Evolutionary conservation across 1,140 invertebrate genomes (phyloP).

Genomic region (Sogatella furcifera): DNA sequence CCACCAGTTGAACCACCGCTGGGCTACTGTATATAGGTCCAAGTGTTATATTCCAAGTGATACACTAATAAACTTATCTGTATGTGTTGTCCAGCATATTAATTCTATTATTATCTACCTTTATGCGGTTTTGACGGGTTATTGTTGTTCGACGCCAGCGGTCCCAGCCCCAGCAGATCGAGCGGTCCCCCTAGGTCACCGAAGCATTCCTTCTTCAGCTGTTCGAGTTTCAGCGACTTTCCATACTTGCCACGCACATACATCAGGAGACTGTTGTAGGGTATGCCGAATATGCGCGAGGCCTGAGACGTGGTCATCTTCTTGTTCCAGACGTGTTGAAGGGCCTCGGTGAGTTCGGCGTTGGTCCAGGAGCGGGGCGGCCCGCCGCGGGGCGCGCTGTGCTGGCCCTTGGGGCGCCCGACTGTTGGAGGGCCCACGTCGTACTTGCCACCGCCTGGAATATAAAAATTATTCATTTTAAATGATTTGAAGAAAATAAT

Average conservation of each 20-base stretch:
- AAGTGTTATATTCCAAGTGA: too few species aligned
- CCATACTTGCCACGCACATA: slow-evolving; percentile 88
- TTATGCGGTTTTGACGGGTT: slow-evolving; percentile 40
- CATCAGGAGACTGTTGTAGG: slow-evolving; percentile 83
- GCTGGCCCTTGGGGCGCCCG: slow-evolving; percentile 71
- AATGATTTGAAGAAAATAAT: too few species aligned
- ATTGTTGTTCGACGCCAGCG: slow-evolving; percentile 49
- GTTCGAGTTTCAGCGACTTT: slow-evolving; percentile 76
- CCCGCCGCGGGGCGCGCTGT: slow-evolving; percentile 75
- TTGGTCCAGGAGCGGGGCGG: slow-evolving; percentile 84
- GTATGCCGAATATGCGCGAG: slow-evolving; percentile 77
- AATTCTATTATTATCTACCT: too few species aligned
- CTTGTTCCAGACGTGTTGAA: slow-evolving; percentile 86
- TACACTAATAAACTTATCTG: too few species aligned
- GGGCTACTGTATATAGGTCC: too few species aligned
- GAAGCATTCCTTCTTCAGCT: slow-evolving; percentile 75
- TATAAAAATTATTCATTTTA: too few species aligned
- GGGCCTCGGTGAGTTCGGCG: slow-evolving; percentile 73
- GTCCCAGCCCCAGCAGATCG: slow-evolving; percentile 53
- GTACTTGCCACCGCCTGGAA: background rate
- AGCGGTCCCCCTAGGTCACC: slow-evolving; percentile 46
- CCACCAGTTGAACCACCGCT: too few species aligned
- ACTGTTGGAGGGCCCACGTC: slow-evolving; percentile 26
- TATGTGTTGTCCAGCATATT: too few species aligned
- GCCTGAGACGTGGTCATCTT: slow-evolving; percentile 91